Base-by-base conservation (phyloP, 2,113 vertebrate species). In the Mohoua ochrocephala region DNA sequence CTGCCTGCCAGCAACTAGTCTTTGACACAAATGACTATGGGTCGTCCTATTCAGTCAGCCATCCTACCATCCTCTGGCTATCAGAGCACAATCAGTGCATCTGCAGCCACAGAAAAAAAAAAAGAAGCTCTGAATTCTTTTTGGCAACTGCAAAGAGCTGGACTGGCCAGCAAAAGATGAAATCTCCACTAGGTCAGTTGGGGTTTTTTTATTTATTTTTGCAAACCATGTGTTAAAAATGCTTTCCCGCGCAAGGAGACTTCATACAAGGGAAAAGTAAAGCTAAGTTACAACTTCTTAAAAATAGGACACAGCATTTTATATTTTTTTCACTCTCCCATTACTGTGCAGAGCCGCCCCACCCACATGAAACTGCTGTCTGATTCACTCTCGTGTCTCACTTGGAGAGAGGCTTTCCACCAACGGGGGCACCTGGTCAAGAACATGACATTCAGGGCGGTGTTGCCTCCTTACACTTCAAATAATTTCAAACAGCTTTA, bases 241-340 rank as follows among this genome's bases (percentile, higher is more conserved):
- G 30, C 60, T 93, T 95, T 95, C 35, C 81, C 57, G 31, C 71
- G 80, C 61, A 84, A 95, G 41, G 31, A 93, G 35, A 42, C 63
- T 61, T 89, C 20, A 30, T 78, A 61, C 0, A 0, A 86, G 33
- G 30, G 31, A 82, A 93, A 89, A 95, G 71, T 59, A 84, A 96
- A 88, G 59, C 74, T 70, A 88, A 82, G 60, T 84, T 96, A 84
- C 64, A 87, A 82, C 63, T 87, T 77, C 76, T 86, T 92, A 94
- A 95, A 96, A 93, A 91, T 37, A 95, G 78, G 73, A 90, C 67
- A 60, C 41, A 35, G 44, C 0, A 0, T 92, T 90, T 95, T 89
- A 41, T 85, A 73, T 90, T 84, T 94, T 76, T 54, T 94, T 71
- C 79, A 64, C 49, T 87, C 28, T 47, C 53, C 35, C 49, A 57